phyloP scores from a whole-genome alignment of 2,113 vertebrate species.

The Gobius niger region DNA sequence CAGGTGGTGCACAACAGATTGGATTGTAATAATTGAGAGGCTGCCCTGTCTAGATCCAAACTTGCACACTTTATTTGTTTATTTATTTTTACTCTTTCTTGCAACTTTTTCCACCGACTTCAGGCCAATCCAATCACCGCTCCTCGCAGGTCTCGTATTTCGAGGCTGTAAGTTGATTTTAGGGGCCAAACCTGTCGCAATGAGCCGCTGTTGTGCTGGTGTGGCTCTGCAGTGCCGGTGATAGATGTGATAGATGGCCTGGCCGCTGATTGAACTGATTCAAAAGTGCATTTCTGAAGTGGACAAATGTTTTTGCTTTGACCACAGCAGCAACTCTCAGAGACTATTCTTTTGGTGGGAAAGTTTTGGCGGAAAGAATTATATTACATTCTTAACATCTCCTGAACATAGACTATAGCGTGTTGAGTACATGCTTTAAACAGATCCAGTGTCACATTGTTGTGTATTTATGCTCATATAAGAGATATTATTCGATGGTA shows the following conservation, averaged over 20 bases:
- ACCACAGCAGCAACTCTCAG: slow-evolving; percentile 14
- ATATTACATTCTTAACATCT: too few relatives aligned
- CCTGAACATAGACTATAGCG: too few relatives aligned
- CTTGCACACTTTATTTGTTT: slow-evolving; percentile 18
- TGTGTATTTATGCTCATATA: too few relatives aligned
- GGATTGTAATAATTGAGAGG: slow-evolving; percentile 45
- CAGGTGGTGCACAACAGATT: slow-evolving; percentile 19
- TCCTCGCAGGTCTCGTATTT: slow-evolving; percentile 22
- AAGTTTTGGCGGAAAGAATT: neutral
- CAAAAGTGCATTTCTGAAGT: slow-evolving; percentile 39
- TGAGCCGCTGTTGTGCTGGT: slow-evolving; percentile 33
- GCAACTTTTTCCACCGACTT: slow-evolving; percentile 23
- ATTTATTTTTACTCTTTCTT: slow-evolving; percentile 8
- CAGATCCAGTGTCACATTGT: too few relatives aligned
- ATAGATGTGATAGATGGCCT: slow-evolving; percentile 56
- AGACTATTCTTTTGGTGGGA: slow-evolving; percentile 19
- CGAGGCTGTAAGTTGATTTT: slow-evolving; percentile 47
- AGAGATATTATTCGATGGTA: too few relatives aligned
- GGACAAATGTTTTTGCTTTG: slow-evolving; percentile 37
- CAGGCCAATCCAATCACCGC: slow-evolving; percentile 32
- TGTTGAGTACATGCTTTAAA: too few relatives aligned
- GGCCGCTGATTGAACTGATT: slow-evolving; percentile 55
- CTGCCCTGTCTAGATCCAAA: slow-evolving; percentile 18
- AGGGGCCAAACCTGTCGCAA: slow-evolving; percentile 20
- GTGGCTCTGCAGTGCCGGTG: slow-evolving; percentile 38